Percentiles rank a stretch among this genome's conserved stretches.
Evolutionary conservation across 1,140 invertebrate species (phyloP).

Genomic region (Diachasma alloeum): DNA sequence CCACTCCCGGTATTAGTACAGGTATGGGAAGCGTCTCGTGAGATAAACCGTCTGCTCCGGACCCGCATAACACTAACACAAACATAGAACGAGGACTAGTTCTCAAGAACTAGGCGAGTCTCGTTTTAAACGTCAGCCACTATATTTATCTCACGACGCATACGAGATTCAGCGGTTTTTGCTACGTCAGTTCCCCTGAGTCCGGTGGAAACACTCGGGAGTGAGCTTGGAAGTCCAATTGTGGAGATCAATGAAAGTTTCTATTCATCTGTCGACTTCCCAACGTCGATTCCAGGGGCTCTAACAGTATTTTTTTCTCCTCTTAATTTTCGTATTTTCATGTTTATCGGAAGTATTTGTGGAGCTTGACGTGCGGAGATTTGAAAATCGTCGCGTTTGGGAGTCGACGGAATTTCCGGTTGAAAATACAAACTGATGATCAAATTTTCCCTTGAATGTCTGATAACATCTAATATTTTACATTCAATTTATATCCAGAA

Average conservation of each 20-base stretch:
- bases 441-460: too few relatives aligned
- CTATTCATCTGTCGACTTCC: not conserved
- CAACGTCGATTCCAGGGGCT: not conserved
- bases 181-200: not conserved
- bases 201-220: not conserved
- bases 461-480: too few relatives aligned
- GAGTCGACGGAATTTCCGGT: too few relatives aligned
- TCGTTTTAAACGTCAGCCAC: conserved; percentile 2
- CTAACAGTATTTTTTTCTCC: not conserved
- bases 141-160: conserved; percentile 5
- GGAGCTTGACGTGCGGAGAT: too few relatives aligned
- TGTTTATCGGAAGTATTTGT: too few relatives aligned
- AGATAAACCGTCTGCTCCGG: not conserved
- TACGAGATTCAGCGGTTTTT: not conserved
- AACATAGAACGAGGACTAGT: not conserved
- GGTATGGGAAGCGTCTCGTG: not conserved
- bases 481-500: too few relatives aligned
- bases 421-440: too few relatives aligned
- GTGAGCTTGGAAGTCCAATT: not conserved
- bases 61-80: not conserved
- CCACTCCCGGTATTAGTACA: not conserved
- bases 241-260: not conserved
- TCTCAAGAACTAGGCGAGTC: conserved; percentile 11
- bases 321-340: too few relatives aligned
- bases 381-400: too few relatives aligned